A percentile compares a stretch with the other conserved stretches of the same genome.
These are phyloP conservation scores for Clarias platycephalus DNA, from an alignment of 2,797 vertebrate species.

Conservation along the genomic window DNA sequence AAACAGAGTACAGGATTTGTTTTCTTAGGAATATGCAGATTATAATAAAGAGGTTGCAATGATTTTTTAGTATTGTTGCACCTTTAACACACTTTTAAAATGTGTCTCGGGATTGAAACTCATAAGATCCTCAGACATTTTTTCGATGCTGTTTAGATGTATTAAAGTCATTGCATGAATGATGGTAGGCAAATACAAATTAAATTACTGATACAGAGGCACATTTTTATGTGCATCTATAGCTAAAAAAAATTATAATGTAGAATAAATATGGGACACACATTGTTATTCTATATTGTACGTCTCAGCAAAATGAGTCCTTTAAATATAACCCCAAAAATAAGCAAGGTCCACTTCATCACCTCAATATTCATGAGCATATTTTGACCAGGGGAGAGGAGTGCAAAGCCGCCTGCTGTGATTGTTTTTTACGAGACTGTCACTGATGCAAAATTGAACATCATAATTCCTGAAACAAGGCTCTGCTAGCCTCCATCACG, in stretches of 20 bases:
- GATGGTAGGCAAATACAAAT: not conserved
- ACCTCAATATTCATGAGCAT: conserved; percentile 51
- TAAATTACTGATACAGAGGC: not conserved
- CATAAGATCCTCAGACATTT: not conserved
- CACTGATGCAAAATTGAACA: conserved; percentile 51
- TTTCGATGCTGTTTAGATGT: not conserved
- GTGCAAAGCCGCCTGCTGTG: conserved; percentile 35
- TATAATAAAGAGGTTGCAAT: not conserved
- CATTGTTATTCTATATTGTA: not conserved
- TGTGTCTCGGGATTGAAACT: not conserved
- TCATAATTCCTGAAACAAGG: conserved; percentile 51
- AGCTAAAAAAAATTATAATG: not conserved
- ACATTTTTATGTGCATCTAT: not conserved
- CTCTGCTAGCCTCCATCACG: conserved; percentile 36
- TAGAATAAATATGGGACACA: not conserved
- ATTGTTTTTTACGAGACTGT: conserved; percentile 53
- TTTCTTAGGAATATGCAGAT: not conserved
- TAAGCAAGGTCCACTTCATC: conserved; percentile 23
- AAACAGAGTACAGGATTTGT: not conserved
- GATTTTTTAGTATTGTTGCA: not conserved
- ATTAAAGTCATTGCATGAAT: not conserved
- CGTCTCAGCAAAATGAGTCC: not conserved
- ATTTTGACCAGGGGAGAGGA: conserved; percentile 35
- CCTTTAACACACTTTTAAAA: not conserved
- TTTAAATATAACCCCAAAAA: conserved; percentile 29